These are phyloP conservation scores for Nycticebus coucang DNA, from an alignment of 2,113 vertebrate species.

Conservation along the genomic window DNA sequence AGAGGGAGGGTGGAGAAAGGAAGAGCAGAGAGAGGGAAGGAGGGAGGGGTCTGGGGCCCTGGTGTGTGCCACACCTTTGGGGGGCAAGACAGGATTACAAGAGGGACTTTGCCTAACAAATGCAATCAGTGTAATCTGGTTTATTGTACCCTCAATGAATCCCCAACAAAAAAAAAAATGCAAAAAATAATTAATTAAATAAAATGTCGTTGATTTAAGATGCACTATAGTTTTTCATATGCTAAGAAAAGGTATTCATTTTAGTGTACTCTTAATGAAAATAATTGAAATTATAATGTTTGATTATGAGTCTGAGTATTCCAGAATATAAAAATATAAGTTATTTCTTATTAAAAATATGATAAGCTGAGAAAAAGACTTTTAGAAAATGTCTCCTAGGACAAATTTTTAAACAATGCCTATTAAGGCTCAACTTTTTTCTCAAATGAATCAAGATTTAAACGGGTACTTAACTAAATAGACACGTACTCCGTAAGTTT, in stretches of 20 bases:
- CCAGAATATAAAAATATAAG: constrained; percentile 42
- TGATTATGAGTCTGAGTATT: constrained; percentile 9
- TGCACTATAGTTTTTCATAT: neutral
- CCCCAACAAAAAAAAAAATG: too few species aligned
- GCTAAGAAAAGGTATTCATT: constrained; percentile 1
- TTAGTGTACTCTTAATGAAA: constrained; percentile 23
- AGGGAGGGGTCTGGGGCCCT: too few species aligned
- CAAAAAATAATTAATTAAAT: too few species aligned
- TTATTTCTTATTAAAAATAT: neutral
- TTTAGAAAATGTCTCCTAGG: constrained; percentile 24
- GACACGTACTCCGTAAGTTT: neutral
- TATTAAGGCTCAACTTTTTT: neutral
- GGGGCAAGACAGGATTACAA: too few species aligned
- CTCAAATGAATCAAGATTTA: neutral
- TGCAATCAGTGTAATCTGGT: too few species aligned
- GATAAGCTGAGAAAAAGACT: constrained; percentile 38
- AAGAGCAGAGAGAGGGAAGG: too few species aligned
- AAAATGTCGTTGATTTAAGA: neutral
- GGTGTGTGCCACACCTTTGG: too few species aligned
- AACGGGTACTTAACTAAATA: constrained; percentile 40
- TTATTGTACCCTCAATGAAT: too few species aligned
- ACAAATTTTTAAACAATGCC: neutral
- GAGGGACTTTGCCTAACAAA: too few species aligned
- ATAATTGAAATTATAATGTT: neutral
- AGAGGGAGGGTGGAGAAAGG: too few species aligned